Evolutionary conservation across 2,888 invertebrate genomes (phyloP), one percentile per base, ranked within the genome.

Genomic region (Dolomedes plantarius): DNA sequence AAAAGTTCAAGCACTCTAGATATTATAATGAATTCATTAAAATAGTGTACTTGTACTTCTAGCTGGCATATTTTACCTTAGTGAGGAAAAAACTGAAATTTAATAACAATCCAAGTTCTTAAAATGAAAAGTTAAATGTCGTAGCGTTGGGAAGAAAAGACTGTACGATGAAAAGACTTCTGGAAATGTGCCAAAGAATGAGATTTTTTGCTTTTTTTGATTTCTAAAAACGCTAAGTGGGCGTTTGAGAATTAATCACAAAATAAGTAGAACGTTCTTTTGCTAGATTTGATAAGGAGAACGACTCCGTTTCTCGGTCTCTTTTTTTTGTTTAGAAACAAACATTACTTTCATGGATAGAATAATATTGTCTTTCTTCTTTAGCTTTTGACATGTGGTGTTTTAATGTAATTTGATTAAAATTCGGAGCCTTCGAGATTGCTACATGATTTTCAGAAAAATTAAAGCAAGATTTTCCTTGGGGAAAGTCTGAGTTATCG

Each of bases 221-320:
- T 41, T 41, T 28, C 28, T 69, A 16, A 16, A 41, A 69, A 69
- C 39, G 39, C 41, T 41, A 41, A 41, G n/a, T 41, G 69, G 41
- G 39, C 69, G 69, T 69, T 69, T 41, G 41, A 69, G 69, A 69
- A 69, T 69, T 69, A 69, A 69, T 69, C 69, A 69, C 69, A 69
- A 69, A 69, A 69, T 69, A 69, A 69, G 36, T 41, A 69, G 41
- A 69, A 69, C 16, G 27, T 27, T 41, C 69, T 69, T 69, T 69
- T 69, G 69, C 69, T 27, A 69, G 41, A 69, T 69, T 69, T 69
- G 69, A 69, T 69, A 69, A 69, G 28, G 41, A 69, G 69, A 69
- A 39, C 69, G 39, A 28, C 19, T 32, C 67, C 29, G 16, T 41
- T 69, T 69, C n/a, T 36, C 16, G 56, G 56, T 6, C 23, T n/a